Conservation (phyloP, 2,113 vertebrate genomes). For the Nerophis lumbriciformis region DNA sequence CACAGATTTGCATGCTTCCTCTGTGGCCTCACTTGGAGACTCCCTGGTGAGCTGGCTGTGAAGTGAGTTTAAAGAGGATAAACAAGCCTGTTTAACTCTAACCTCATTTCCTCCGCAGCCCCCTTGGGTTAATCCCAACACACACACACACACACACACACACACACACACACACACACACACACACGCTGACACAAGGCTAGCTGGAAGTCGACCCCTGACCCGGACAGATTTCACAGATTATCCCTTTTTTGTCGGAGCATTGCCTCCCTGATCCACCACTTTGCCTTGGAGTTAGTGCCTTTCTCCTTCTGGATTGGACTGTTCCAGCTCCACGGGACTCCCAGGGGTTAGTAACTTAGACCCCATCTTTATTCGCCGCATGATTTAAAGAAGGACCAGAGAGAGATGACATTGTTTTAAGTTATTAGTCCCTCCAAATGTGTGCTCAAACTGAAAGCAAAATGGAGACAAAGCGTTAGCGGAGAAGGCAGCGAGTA, state of each 20-base stretch:
- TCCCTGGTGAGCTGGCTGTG: constrained; percentile 50
- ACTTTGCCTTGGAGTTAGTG: constrained; percentile 85
- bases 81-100: constrained; percentile 58
- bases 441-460: not conserved
- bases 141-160: constrained; percentile 31
- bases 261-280: constrained; percentile 61
- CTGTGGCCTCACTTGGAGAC: constrained; percentile 39
- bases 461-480: not conserved
- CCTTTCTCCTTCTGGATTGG: constrained; percentile 66
- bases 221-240: constrained; percentile 87
- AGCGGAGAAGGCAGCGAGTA: too few relatives aligned
- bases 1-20: constrained; percentile 39
- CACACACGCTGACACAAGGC: constrained; percentile 66
- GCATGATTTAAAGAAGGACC: constrained; percentile 63
- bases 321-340: constrained; percentile 81
- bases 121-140: constrained; percentile 74
- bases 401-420: not conserved
- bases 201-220: constrained; percentile 88
- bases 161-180: constrained; percentile 32
- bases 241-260: constrained; percentile 84
- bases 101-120: constrained; percentile 82
- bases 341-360: constrained; percentile 64
- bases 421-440: not conserved
- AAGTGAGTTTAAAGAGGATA: constrained; percentile 62
- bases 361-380: constrained; percentile 47